Base-by-base conservation (phyloP, 2,888 invertebrate genomes). In the Drosophila nr. perissopoda region DNA sequence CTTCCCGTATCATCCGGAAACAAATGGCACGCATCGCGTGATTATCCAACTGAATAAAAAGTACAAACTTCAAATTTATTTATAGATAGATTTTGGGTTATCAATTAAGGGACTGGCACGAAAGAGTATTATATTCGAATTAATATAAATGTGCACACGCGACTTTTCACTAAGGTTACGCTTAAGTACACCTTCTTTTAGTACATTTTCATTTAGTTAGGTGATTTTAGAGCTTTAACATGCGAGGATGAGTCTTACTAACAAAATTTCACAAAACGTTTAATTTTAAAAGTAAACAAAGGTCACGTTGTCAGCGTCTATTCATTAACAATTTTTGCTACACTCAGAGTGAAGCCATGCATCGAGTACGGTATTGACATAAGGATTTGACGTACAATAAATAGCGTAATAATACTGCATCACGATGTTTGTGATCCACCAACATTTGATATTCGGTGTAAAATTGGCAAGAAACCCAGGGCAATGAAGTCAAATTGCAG, bases 1-100 rank as follows among this genome's bases (percentile, higher is more conserved):
- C 25, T 69, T 67, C 72, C 77, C 68, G 58, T n/a, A 38, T 6
- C 45, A 16, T 31, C 42, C 29, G 33, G 31, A 21, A 70, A 40
- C 42, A n/a, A 49, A 29, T 13, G 33, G 10, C 73, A 78, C 54
- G 68, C 73, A 68, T 54, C n/a, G 69, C 73, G 73, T 76, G 76
- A 5, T 45, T 29, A n/a, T 18, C 13, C 27, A 57, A 33, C 52
- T 42, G 16, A 25, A 38, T 29, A 34, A 27, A 51, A 52, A 49
- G 31, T 36, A 56, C 13, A 76, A 68, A 33, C 38, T 65, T 27
- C 27, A 49, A 21, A 31, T 38, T 21, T 59, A 16, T 66, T 36
- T 38, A 34, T 31, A 67, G 13, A 27, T 48, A 7, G 13, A 11
- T 21, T 61, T 42, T 49, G 33, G 27, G 4, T 18, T 34, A 38